Evolutionary conservation across 2,113 vertebrate species (phyloP).

Genomic region (Rhinogobius similis): DNA sequence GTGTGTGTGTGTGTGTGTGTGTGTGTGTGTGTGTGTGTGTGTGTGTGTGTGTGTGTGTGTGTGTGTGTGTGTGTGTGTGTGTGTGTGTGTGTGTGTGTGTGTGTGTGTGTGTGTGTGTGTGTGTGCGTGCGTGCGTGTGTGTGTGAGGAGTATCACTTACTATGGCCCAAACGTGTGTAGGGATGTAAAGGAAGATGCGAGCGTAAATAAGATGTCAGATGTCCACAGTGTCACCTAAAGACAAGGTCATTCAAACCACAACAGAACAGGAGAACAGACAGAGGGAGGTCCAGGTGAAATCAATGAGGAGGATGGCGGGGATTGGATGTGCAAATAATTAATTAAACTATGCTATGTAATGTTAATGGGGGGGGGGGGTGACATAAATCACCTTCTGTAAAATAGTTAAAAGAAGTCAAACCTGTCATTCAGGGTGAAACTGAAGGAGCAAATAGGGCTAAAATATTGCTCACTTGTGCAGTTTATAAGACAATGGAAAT

Average conservation of each 20-base stretch:
- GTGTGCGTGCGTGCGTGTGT: conserved; percentile 30
- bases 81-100: conserved; percentile 30
- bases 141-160: conserved; percentile 44
- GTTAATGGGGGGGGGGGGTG: not conserved
- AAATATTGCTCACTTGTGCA: conserved; percentile 42
- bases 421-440: conserved; percentile 32
- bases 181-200: conserved; percentile 8
- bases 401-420: not conserved
- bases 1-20: no score
- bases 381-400: not conserved
- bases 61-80: conserved; percentile 40
- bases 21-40: no score
- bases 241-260: conserved; percentile 43
- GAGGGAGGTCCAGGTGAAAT: not conserved
- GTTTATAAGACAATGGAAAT: conserved; percentile 34
- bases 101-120: conserved; percentile 33
- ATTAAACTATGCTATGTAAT: not conserved
- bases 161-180: conserved; percentile 10
- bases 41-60: conserved; percentile 19
- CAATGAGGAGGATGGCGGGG: conserved; percentile 9
- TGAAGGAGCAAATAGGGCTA: conserved; percentile 21
- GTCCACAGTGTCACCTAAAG: conserved; percentile 42
- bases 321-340: conserved; percentile 7
- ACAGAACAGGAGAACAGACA: conserved; percentile 8
- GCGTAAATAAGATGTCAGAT: conserved; percentile 51